Conservation (phyloP, 2,888 invertebrate species). For the Conops quadrifasciatus region DNA sequence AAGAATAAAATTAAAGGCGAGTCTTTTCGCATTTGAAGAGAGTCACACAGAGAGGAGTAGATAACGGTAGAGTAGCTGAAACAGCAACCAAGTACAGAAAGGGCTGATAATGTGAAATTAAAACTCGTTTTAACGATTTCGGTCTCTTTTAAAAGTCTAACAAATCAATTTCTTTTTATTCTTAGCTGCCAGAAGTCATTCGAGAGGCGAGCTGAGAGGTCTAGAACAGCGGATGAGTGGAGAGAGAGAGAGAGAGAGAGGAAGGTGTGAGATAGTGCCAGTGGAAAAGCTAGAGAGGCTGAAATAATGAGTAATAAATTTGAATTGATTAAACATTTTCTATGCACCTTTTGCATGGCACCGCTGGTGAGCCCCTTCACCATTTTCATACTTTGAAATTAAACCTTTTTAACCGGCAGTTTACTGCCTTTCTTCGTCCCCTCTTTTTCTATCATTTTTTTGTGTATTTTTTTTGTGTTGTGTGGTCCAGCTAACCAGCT, state of each 20-base stretch:
- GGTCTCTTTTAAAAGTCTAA: background rate
- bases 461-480: background rate
- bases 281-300: no score
- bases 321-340: background rate
- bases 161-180: constrained; percentile 1
- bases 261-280: no score
- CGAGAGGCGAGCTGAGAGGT: background rate
- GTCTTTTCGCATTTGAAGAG: background rate
- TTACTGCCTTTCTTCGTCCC: background rate
- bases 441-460: constrained; percentile 4
- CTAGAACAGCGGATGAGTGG: background rate
- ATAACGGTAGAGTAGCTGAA: background rate
- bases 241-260: background rate
- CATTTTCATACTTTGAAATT: no score
- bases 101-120: background rate
- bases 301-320: constrained; percentile 6
- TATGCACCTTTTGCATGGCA: no score
- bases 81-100: background rate
- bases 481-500: background rate
- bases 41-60: background rate
- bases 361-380: no score
- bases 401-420: background rate
- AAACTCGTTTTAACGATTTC: background rate
- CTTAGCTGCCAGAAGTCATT: background rate
- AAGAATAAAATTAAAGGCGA: background rate